Percentiles rank a stretch among this genome's conserved stretches.
Evolutionary conservation across 2,888 invertebrate genomes (phyloP).

Genomic region (Mimas tiliae): DNA sequence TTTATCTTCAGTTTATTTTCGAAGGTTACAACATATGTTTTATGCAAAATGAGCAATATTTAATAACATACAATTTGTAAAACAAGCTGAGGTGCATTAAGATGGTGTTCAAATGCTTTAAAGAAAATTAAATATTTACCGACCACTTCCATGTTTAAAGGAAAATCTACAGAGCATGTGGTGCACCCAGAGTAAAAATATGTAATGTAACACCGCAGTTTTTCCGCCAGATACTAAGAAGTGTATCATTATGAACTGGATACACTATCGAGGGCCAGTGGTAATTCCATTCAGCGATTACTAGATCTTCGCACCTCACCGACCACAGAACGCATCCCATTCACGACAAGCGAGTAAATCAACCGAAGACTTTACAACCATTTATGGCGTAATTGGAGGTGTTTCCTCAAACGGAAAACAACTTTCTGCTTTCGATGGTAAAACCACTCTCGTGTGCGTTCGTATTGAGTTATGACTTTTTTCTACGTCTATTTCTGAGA

Average conservation of each 20-base stretch:
- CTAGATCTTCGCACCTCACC: conserved; percentile 78
- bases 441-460: conserved; percentile 79
- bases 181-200: conserved; percentile 44
- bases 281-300: conserved; percentile 71
- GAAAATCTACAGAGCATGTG: background rate
- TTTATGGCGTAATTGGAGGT: conserved; percentile 64
- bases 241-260: conserved; percentile 37
- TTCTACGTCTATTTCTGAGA: conserved; percentile 75
- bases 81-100: conserved; percentile 32
- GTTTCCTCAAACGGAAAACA: conserved; percentile 76
- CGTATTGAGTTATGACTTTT: conserved; percentile 76
- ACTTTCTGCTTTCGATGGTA: conserved; percentile 74
- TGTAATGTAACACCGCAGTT: conserved; percentile 46
- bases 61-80: conserved; percentile 34
- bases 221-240: conserved; percentile 49
- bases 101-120: background rate
- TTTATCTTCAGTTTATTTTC: conserved; percentile 22
- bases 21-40: conserved; percentile 20
- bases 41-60: conserved; percentile 13
- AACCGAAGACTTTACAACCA: conserved; percentile 67
- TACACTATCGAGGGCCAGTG: conserved; percentile 49
- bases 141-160: too few relatives aligned
- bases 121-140: conserved; percentile 14
- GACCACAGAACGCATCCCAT: conserved; percentile 79
- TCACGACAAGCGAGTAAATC: conserved; percentile 81